Base-by-base conservation (phyloP, 2,888 invertebrate genomes). In the Vandiemenella viatica region DNA sequence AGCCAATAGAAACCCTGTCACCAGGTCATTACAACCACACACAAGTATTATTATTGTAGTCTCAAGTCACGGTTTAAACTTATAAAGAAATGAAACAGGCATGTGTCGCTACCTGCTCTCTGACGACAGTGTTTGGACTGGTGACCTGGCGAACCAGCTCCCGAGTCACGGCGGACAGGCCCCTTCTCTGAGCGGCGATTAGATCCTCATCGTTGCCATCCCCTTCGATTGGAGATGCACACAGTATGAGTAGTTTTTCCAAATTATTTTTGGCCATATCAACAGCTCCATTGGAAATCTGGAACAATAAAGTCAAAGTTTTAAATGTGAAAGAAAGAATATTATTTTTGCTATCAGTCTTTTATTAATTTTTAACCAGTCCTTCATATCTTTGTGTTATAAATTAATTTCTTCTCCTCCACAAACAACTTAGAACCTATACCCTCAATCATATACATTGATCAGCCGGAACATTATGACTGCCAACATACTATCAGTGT, bases 251-350 rank as follows among this genome's bases (percentile, higher is more conserved):
- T 77, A 97, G 80, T 55, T 84, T 83, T 60, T 92, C 89, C 53
- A 97, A 69, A 65, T 93, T 92, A 6, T 79, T 78, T 56, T 91
- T 90, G 0, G 97, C 96, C 77, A 91, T 85, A 61, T 97, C 97
- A 21, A 97, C 79, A 0, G 96, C 92, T 0, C 97, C 97, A 60
- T 89, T 93, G 0, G 97, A 96, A n/a, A 78, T 76, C 69, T 74
- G 51, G 6, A 54, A 32, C 5, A 32, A 32, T 3, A 32, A 13
- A 32, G n/a, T 13, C n/a, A 13, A 13, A 10, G n/a, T n/a, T n/a
- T n/a, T n/a, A n/a, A n/a, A n/a, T n/a, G n/a, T n/a, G n/a, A n/a
- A n/a, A n/a, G n/a, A n/a, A n/a, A n/a, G n/a, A n/a, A n/a, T n/a
- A n/a, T n/a, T n/a, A n/a, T n/a, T n/a, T n/a, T n/a, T n/a, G n/a